These are phyloP conservation scores for Crematogaster levior DNA, from an alignment of 2,888 invertebrate species.

Conservation along the genomic window DNA sequence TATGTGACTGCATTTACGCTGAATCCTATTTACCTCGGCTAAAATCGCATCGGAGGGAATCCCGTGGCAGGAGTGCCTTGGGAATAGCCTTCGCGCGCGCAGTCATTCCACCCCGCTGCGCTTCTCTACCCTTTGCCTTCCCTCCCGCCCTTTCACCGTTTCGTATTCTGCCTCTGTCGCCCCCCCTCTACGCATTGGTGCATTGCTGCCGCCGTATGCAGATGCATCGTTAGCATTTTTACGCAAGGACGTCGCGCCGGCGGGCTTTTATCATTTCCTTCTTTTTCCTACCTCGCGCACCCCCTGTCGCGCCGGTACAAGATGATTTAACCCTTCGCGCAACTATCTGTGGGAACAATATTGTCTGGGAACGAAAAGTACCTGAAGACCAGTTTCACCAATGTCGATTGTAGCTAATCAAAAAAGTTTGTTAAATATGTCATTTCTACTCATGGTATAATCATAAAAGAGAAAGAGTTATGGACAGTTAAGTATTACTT, in stretches of 20 bases:
- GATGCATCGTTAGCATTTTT: constrained; percentile 68
- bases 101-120: constrained; percentile 62
- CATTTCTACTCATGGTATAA: not conserved
- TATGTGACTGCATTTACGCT: constrained; percentile 75
- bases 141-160: not conserved
- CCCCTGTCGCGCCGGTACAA: constrained; percentile 28
- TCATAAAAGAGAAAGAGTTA: not conserved
- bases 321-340: constrained; percentile 43
- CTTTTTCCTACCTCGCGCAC: constrained; percentile 17
- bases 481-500: not conserved
- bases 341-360: constrained; percentile 5
- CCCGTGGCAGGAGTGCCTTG: constrained; percentile 72
- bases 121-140: constrained; percentile 33
- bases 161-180: constrained; percentile 8
- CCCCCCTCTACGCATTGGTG: constrained; percentile 43
- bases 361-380: not conserved
- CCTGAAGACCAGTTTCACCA: not conserved
- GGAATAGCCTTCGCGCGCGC: constrained; percentile 69
- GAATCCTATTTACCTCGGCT: constrained; percentile 76
- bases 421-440: not conserved
- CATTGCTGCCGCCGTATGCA: constrained; percentile 58
- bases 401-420: not conserved
- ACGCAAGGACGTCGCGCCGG: constrained; percentile 63
- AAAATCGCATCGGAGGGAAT: constrained; percentile 71
- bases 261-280: constrained; percentile 53